phyloP scores from a whole-genome alignment of 2,113 vertebrate genomes.

The Candoia aspera region DNA sequence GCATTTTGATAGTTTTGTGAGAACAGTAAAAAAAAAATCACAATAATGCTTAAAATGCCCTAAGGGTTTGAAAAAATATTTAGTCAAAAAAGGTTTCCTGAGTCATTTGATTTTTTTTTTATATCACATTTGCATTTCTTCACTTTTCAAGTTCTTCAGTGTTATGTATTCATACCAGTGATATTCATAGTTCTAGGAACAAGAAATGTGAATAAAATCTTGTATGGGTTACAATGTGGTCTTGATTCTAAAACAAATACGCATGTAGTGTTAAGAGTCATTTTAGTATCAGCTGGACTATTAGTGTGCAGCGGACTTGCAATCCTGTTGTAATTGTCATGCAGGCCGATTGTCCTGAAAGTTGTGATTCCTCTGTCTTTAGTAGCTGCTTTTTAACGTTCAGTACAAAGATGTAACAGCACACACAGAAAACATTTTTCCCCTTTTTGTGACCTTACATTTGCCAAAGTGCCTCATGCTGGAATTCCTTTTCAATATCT shows the following conservation, averaged over 20 bases:
- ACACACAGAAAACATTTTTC: slow-evolving; percentile 84
- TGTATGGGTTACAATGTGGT: slow-evolving; percentile 5
- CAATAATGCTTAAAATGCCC: slow-evolving; percentile 34
- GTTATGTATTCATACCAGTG: slow-evolving; percentile 4
- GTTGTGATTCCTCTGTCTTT: slow-evolving; percentile 79
- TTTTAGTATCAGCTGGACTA: slow-evolving; percentile 57
- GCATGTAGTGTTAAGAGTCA: not conserved
- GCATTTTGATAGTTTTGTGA: slow-evolving; percentile 44
- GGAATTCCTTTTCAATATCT: slow-evolving; percentile 90
- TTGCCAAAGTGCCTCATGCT: slow-evolving; percentile 88
- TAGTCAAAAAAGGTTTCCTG: slow-evolving; percentile 45
- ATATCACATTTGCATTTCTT: slow-evolving; percentile 35
- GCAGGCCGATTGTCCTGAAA: slow-evolving; percentile 70
- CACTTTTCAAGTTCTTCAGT: slow-evolving; percentile 13
- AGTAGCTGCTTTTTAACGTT: slow-evolving; percentile 66
- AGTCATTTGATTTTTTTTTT: slow-evolving; percentile 52
- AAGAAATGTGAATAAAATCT: slow-evolving; percentile 27
- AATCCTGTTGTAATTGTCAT: slow-evolving; percentile 68
- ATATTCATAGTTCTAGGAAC: slow-evolving; percentile 26
- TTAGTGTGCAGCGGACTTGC: slow-evolving; percentile 47
- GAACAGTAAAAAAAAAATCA: slow-evolving; percentile 39
- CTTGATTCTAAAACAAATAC: slow-evolving; percentile 26
- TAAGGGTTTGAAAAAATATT: slow-evolving; percentile 43
- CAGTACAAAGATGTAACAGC: slow-evolving; percentile 82
- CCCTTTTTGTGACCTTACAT: slow-evolving; percentile 86